phyloP scores from a whole-genome alignment of 2,888 invertebrate genomes.

The Timandra comae region DNA sequence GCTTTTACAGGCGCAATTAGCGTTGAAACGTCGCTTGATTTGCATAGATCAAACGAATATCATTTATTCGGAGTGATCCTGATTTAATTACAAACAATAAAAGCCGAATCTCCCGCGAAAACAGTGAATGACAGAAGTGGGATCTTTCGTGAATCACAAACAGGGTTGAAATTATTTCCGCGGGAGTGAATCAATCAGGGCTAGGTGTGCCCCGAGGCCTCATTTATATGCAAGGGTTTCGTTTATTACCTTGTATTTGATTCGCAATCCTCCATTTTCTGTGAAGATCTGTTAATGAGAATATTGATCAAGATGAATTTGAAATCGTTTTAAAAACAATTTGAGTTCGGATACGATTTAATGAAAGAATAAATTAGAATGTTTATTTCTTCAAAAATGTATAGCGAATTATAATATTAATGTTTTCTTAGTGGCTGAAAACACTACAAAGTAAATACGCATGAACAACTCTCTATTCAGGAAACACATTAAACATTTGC shows the following conservation, averaged over 20 bases:
- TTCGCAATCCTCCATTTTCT: constrained; percentile 45
- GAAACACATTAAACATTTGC: constrained; percentile 40
- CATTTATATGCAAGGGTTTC: constrained; percentile 64
- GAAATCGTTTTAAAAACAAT: constrained; percentile 13
- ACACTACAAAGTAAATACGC: constrained; percentile 2
- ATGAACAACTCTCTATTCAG: constrained; percentile 14
- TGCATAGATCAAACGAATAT: constrained; percentile 22
- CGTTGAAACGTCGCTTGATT: constrained; percentile 15
- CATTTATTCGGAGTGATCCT: constrained; percentile 25
- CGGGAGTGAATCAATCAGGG: constrained; percentile 57
- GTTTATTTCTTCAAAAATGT: too few relatives aligned
- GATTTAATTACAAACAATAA: constrained; percentile 43
- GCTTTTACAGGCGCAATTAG: constrained; percentile 6
- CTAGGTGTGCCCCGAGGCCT: constrained; percentile 45
- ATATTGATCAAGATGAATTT: constrained; percentile 14
- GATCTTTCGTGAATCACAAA: constrained; percentile 51
- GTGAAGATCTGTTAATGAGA: constrained; percentile 38
- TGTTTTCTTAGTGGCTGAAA: too few relatives aligned
- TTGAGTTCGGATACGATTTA: too few relatives aligned
- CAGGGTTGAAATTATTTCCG: constrained; percentile 50
- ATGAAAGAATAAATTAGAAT: too few relatives aligned
- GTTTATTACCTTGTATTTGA: constrained; percentile 62
- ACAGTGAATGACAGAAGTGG: constrained; percentile 40
- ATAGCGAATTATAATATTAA: too few relatives aligned
- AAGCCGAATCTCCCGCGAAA: constrained; percentile 40